Percentiles rank a stretch among this genome's conserved stretches.
phyloP scores from a whole-genome alignment of 2,888 invertebrate species.

The Thymelicus sylvestris region DNA sequence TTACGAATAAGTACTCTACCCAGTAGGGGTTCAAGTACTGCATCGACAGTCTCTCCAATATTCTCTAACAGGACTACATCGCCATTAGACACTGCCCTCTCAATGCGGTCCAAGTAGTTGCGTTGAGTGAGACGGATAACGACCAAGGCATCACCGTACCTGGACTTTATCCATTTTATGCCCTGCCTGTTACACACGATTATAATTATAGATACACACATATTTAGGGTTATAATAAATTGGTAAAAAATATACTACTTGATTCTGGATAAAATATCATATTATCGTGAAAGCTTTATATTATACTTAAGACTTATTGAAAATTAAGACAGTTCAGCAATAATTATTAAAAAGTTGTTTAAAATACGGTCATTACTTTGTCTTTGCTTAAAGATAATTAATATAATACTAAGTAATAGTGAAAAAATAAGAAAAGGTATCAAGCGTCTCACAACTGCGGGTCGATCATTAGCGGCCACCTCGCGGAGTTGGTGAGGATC shows the following conservation, averaged over 20 bases:
- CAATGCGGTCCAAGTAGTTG: slow-evolving; percentile 93
- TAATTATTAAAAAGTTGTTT: too few relatives aligned
- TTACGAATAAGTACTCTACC: slow-evolving; percentile 95
- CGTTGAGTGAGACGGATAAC: slow-evolving; percentile 91
- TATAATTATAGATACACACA: too few relatives aligned
- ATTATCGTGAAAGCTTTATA: too few relatives aligned
- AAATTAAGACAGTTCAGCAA: too few relatives aligned
- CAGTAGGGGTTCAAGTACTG: slow-evolving; percentile 94
- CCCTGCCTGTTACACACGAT: slow-evolving; percentile 86
- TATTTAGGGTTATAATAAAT: too few relatives aligned
- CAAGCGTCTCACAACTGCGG: slow-evolving; percentile 88
- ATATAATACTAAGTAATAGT: too few relatives aligned
- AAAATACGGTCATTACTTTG: too few relatives aligned
- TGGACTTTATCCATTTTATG: slow-evolving; percentile 97
- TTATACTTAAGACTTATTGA: too few relatives aligned
- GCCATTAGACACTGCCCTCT: slow-evolving; percentile 90
- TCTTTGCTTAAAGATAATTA: too few relatives aligned
- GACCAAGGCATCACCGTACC: slow-evolving; percentile 89
- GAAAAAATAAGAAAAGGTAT: too few relatives aligned
- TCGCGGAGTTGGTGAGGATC: slow-evolving; percentile 93
- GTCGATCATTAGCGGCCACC: slow-evolving; percentile 98
- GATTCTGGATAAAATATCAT: too few relatives aligned
- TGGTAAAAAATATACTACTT: too few relatives aligned
- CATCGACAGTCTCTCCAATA: slow-evolving; percentile 94
- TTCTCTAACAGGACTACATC: slow-evolving; percentile 93